Conservation (phyloP, 2,113 vertebrate genomes). For the Delphinapterus leucas region DNA sequence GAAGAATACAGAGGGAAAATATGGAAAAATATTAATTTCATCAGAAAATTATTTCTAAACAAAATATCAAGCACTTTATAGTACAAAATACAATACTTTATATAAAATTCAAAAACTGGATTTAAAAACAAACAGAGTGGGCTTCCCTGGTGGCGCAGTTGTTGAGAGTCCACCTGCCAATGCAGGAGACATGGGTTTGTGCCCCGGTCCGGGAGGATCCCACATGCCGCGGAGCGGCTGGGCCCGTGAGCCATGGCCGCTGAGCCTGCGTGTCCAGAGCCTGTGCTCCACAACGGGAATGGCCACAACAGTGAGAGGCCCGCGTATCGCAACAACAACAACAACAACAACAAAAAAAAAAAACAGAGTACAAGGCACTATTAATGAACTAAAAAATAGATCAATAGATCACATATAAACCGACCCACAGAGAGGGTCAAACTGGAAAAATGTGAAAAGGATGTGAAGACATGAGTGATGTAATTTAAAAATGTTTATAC, state of each 20-base stretch:
- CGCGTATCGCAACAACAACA: no score
- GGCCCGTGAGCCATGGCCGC: no score
- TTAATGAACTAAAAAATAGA: neutral
- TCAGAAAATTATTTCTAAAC: neutral
- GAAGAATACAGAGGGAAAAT: neutral
- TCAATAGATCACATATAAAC: neutral
- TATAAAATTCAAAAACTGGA: neutral
- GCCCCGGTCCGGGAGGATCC: no score
- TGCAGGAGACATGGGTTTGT: no score
- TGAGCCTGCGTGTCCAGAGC: no score
- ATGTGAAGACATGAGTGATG: neutral
- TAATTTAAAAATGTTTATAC: neutral
- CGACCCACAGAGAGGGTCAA: neutral
- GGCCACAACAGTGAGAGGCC: no score
- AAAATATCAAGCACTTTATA: neutral
- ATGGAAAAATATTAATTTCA: neutral
- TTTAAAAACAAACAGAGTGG: neutral
- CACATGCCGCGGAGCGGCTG: no score
- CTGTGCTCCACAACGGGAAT: no score
- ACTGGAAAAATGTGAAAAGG: neutral
- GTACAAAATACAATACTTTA: neutral
- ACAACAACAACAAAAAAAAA: no score
- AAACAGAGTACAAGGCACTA: neutral
- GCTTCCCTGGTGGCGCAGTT: no score
- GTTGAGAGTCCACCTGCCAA: rapidly evolving